Conservation (phyloP, 2,113 vertebrate genomes). For the Baryphthengus martii region DNA sequence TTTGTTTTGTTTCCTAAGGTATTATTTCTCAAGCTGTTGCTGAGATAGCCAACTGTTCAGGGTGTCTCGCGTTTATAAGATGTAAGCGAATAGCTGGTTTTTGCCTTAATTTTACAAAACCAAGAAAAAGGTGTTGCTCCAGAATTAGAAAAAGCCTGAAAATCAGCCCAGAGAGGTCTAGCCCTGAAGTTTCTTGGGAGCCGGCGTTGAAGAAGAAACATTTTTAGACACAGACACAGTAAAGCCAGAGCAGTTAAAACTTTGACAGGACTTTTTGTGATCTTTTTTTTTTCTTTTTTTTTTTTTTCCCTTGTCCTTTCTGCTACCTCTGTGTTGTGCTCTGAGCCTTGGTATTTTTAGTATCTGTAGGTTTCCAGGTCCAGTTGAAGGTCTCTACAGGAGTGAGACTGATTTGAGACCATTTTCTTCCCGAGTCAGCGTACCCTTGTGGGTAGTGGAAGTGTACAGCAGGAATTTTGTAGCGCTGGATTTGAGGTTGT, state of each 20-base stretch:
- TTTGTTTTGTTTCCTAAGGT: neutral
- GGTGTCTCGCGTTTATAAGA: neutral
- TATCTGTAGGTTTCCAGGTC: neutral
- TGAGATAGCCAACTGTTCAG: neutral
- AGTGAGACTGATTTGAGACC: neutral
- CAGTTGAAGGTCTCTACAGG: neutral
- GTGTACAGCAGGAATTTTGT: neutral
- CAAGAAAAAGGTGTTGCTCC: neutral
- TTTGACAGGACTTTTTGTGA: neutral
- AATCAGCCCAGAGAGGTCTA: neutral
- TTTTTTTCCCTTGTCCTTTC: neutral
- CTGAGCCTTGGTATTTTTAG: neutral
- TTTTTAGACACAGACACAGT: neutral
- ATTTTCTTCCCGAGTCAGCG: rapidly evolving
- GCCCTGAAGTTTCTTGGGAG: neutral
- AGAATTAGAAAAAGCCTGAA: neutral
- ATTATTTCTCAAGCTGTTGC: neutral
- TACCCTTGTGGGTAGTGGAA: neutral
- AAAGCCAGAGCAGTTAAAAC: neutral
- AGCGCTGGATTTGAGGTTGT: neutral
- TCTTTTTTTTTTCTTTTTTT: neutral
- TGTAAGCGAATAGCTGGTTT: neutral
- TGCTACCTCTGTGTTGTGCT: neutral
- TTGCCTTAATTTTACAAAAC: neutral
- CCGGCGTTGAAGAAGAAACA: neutral